Conservation (phyloP, 2,797 vertebrate genomes). For the Enteromius anoplus region DNA sequence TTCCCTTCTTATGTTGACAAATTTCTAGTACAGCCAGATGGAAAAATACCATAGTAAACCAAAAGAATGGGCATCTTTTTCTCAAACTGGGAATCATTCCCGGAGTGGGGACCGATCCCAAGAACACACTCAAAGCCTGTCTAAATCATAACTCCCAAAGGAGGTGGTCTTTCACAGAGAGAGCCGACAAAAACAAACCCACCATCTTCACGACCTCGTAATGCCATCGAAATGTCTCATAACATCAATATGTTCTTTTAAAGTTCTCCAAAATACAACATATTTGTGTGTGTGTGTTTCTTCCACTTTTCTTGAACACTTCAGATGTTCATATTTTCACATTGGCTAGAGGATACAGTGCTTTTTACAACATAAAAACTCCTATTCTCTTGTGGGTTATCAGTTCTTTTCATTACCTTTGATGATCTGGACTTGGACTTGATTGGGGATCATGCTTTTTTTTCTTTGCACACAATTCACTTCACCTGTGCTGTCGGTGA, state of each 20-base stretch:
- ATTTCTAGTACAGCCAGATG: conserved; percentile 32
- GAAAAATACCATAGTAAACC: conserved; percentile 53
- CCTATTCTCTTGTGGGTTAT: conserved; percentile 32
- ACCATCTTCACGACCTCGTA: neutral
- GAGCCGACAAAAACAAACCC: neutral
- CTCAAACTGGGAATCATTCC: conserved; percentile 20
- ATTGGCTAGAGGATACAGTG: neutral
- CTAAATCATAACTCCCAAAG: neutral
- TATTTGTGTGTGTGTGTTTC: neutral
- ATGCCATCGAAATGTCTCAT: neutral
- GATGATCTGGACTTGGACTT: conserved; percentile 30
- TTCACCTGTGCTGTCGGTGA: conserved; percentile 12
- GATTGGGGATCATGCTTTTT: conserved; percentile 4
- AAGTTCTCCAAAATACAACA: conserved; percentile 1
- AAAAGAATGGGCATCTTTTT: conserved; percentile 4
- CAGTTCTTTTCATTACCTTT: conserved; percentile 58
- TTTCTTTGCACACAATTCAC: conserved; percentile 4
- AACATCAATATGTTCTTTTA: conserved; percentile 1
- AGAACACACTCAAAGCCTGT: neutral
- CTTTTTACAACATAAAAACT: conserved; percentile 2
- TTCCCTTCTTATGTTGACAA: conserved; percentile 45
- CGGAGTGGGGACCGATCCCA: conserved; percentile 6
- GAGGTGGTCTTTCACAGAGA: conserved; percentile 20
- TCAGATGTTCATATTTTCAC: neutral
- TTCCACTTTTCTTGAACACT: conserved; percentile 53